Base-by-base conservation (phyloP, 2,797 vertebrate species). In the Manis javanica region DNA sequence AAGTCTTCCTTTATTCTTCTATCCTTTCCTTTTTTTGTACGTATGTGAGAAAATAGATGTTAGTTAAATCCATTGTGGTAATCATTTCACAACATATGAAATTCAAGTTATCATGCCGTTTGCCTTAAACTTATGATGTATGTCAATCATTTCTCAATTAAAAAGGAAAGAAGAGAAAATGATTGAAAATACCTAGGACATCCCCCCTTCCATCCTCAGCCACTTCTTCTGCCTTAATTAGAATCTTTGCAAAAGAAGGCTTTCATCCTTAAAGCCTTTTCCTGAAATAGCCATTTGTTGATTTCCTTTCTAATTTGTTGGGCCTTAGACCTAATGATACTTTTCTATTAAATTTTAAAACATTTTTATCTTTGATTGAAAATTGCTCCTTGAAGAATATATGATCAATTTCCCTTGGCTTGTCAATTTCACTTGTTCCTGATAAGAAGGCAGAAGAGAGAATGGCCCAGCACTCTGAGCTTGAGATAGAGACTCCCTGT, bases 201-300 rank as follows among this genome's bases (percentile, higher is more conserved):
- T 94, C 39, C 91, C 82, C 78, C 61, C 74, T 6, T 64, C 39
- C 57, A 72, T 92, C 46, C 86, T 42, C 5, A 29, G 94, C 16
- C 57, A 79, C 79, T 92, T 94, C 86, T 74, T 77, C 84, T 55
- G 29, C 55, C 24, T 90, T 85, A 83, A 16, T 59, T 78, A 69
- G 55, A 72, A 68, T 85, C 75, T 82, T 59, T 93, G 57, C 85
- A 66, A 87, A 94, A 63, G 34, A 81, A 96, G 18, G 12, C 15
- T 87, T 94, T 71, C 59, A 66, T 15, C 64, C 72, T 93, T 31
- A 55, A 31, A 9, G 18, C 24, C 71, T 87, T 79, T 78, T 71
- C 90, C 81, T 71, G 39, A 90, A 84, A 94, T 91, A 82, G n/a
- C 12, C 68, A 84, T 88, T 87, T 86, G 61, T 63, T 90, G 46